Percentiles rank a stretch among this genome's conserved stretches.
phyloP scores from a whole-genome alignment of 2,113 vertebrate genomes.

The Conger conger region DNA sequence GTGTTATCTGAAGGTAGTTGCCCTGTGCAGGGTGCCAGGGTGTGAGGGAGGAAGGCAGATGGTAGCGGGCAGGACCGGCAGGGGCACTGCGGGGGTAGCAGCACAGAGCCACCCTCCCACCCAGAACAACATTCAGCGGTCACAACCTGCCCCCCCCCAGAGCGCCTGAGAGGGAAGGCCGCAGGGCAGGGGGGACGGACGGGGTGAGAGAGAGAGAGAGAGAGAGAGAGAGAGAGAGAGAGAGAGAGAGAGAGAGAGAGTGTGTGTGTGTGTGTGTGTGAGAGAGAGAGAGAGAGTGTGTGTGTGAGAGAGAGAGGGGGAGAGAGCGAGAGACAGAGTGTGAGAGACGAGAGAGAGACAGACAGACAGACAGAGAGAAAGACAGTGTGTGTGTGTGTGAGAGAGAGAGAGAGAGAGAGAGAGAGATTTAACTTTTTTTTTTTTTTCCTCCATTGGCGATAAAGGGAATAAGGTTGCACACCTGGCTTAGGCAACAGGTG shows the following conservation, averaged over 20 bases:
- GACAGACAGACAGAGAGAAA: neutral
- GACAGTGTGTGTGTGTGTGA: no score
- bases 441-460: no score
- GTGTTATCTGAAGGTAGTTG: slow-evolving; percentile 43
- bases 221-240: neutral
- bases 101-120: slow-evolving; percentile 25
- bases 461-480: no score
- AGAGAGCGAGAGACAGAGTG: neutral
- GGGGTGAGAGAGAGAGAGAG: neutral
- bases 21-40: slow-evolving; percentile 32
- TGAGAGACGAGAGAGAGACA: neutral
- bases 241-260: no score
- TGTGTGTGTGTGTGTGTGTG: no score
- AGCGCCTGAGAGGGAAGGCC: slow-evolving; percentile 10
- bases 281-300: neutral
- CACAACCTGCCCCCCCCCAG: slow-evolving; percentile 21
- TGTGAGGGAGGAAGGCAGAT: slow-evolving; percentile 27
- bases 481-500: no score
- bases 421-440: neutral
- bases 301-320: neutral
- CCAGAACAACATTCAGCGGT: slow-evolving; percentile 29
- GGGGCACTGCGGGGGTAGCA: slow-evolving; percentile 27
- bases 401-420: neutral
- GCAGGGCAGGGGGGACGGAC: neutral
- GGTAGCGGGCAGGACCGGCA: slow-evolving; percentile 15